Evolutionary conservation across 2,888 invertebrate genomes (phyloP).

Genomic region (Polyploca ridens): DNA sequence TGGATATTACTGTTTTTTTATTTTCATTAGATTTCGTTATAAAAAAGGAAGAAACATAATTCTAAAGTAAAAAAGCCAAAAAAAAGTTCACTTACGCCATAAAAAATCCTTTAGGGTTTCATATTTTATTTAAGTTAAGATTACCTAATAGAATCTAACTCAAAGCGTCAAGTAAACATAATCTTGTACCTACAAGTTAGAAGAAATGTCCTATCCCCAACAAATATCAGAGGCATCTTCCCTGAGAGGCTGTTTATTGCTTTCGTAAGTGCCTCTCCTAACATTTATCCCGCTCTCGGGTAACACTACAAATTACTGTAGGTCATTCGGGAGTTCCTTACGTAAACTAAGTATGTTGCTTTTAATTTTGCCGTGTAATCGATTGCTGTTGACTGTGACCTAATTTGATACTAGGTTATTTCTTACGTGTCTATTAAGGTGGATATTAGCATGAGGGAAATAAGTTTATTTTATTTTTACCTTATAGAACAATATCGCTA

Average conservation of each 20-base stretch:
- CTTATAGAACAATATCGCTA: no score
- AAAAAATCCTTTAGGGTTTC: neutral
- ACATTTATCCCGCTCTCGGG: conserved; percentile 20
- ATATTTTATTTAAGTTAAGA: neutral
- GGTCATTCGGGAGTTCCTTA: conserved; percentile 19
- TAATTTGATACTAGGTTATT: neutral
- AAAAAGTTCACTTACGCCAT: no score
- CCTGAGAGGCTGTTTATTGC: conserved; percentile 20
- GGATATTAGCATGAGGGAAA: no score
- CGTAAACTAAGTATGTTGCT: conserved; percentile 7
- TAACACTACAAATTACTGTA: conserved; percentile 17
- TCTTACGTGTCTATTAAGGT: no score
- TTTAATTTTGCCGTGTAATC: conserved; percentile 20
- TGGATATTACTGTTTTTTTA: no score
- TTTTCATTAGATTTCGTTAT: no score
- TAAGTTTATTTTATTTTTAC: no score
- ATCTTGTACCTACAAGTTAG: neutral
- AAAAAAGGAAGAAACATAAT: no score
- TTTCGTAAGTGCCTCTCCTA: conserved; percentile 15
- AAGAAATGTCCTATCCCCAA: neutral
- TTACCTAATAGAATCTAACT: neutral
- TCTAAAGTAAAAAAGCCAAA: no score
- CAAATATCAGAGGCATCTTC: conserved; percentile 3
- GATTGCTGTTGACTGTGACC: conserved; percentile 13
- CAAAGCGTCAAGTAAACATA: neutral